Conservation (phyloP, 2,797 vertebrate genomes). For the Xiphorhynchus erythropygius region DNA sequence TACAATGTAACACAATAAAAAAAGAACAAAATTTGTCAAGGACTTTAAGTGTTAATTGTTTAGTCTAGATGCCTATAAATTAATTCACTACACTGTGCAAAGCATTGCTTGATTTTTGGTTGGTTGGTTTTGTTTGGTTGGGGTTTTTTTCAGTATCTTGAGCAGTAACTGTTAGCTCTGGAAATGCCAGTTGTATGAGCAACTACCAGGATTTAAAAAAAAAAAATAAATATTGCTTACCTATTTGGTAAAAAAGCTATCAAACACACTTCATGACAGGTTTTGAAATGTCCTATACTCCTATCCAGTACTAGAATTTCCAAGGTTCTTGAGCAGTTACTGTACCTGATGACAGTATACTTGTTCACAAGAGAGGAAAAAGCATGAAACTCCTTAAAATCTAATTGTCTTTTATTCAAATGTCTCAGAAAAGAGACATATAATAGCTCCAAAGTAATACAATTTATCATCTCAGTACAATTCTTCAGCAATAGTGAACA, state of each 20-base stretch:
- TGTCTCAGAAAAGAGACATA: not conserved
- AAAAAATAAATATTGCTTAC: not conserved
- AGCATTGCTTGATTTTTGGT: not conserved
- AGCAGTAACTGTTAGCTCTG: not conserved
- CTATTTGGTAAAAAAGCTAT: not conserved
- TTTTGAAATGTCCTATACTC: not conserved
- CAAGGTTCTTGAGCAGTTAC: not conserved
- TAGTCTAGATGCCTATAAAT: not conserved
- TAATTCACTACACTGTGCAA: not conserved
- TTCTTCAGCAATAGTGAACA: not conserved
- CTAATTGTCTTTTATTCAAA: not conserved
- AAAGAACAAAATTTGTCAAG: not conserved
- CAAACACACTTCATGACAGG: fast-evolving
- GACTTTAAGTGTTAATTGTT: not conserved
- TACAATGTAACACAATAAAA: not conserved
- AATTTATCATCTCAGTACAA: not conserved
- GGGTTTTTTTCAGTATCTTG: not conserved
- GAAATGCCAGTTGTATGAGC: not conserved
- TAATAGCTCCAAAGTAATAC: not conserved
- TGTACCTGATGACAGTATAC: not conserved
- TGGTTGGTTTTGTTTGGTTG: no score
- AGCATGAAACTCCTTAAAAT: not conserved
- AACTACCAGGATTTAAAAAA: not conserved
- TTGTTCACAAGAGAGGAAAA: not conserved
- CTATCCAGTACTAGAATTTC: not conserved